Percentiles rank a stretch among this genome's conserved stretches.
phyloP scores from a whole-genome alignment of 2,888 invertebrate genomes.

The Saturnia japonica region DNA sequence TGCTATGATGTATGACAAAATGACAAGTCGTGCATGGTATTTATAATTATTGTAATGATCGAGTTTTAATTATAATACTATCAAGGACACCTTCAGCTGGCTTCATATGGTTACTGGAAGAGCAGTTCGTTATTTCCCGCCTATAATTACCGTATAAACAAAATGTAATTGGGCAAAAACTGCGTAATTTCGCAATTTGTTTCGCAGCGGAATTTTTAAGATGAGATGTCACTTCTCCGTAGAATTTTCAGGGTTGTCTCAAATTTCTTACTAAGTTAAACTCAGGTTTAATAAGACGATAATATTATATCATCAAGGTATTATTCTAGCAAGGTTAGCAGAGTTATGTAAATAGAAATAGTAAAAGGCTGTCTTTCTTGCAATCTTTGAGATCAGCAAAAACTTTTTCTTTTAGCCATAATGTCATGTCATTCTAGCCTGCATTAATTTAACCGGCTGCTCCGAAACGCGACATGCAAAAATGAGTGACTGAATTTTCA shows the following conservation, averaged over 20 bases:
- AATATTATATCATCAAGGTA: not conserved
- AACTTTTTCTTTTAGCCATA: too few relatives aligned
- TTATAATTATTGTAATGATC: not conserved
- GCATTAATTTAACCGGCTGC: too few relatives aligned
- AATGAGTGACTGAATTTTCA: too few relatives aligned
- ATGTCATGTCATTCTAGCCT: too few relatives aligned
- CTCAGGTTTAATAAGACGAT: not conserved
- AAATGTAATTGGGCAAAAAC: constrained; percentile 33
- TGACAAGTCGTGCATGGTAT: not conserved
- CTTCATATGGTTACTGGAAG: not conserved
- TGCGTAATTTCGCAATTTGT: constrained; percentile 23
- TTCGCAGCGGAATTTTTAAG: constrained; percentile 15
- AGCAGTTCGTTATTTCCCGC: not conserved
- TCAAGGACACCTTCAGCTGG: not conserved
- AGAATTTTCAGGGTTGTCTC: constrained; percentile 14
- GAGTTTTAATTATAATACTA: not conserved
- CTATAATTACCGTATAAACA: not conserved
- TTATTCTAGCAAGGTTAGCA: not conserved
- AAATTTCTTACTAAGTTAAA: not conserved
- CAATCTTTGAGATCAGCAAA: too few relatives aligned
- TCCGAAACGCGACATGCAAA: too few relatives aligned
- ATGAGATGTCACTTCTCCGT: not conserved
- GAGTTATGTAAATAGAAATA: not conserved
- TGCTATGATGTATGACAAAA: not conserved
- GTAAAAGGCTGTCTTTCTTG: too few relatives aligned